phyloP scores from a whole-genome alignment of 2,888 invertebrate species.

The Trichogramma evanescens region DNA sequence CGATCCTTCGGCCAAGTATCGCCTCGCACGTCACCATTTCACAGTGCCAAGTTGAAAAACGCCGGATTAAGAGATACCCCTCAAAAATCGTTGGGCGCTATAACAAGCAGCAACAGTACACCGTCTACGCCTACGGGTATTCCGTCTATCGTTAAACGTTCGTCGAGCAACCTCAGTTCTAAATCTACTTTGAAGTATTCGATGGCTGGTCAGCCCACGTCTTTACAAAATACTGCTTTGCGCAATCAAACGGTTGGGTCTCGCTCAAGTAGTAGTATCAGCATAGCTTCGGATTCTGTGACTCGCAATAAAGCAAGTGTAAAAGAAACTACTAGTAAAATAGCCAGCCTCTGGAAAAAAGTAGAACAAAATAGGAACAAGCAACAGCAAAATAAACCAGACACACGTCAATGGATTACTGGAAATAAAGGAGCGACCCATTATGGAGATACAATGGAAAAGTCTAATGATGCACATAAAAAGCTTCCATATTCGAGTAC shows the following conservation, averaged over 20 bases:
- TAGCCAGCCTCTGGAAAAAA: slow-evolving; percentile 73
- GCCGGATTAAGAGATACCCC: not conserved
- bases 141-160: slow-evolving; percentile 24
- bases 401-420: slow-evolving; percentile 53
- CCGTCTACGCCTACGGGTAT: slow-evolving; percentile 23
- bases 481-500: not conserved
- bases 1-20: not conserved
- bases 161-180: slow-evolving; percentile 19
- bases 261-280: slow-evolving; percentile 57
- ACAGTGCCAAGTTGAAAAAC: not conserved
- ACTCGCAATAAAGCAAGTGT: slow-evolving; percentile 26
- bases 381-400: slow-evolving; percentile 51
- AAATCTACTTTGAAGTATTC: slow-evolving; percentile 22
- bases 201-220: slow-evolving; percentile 23
- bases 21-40: not conserved
- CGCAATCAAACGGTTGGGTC: slow-evolving; percentile 30
- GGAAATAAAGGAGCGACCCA: not conserved
- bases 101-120: no score
- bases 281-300: slow-evolving; percentile 40
- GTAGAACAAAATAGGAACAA: slow-evolving; percentile 63
- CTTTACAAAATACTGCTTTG: slow-evolving; percentile 25
- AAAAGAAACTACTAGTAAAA: slow-evolving; percentile 70
- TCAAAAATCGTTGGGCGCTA: no score
- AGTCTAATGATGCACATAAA: not conserved
- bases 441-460: not conserved